These are phyloP conservation scores for Drosophila pegasa DNA, from an alignment of 2,888 invertebrate genomes.

Conservation along the genomic window DNA sequence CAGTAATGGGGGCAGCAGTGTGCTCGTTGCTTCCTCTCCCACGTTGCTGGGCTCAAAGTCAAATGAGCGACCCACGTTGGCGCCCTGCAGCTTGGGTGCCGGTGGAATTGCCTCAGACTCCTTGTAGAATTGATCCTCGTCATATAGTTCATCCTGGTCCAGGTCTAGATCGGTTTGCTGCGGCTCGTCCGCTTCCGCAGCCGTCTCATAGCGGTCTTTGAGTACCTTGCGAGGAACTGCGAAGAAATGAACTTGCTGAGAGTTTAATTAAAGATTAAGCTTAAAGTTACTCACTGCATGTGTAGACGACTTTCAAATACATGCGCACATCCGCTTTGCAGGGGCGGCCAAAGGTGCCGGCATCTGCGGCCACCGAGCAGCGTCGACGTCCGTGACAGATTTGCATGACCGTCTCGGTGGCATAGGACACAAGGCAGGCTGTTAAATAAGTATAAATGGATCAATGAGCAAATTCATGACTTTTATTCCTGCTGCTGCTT, in stretches of 20 bases:
- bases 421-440: slow-evolving; percentile 95
- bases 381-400: slow-evolving; percentile 93
- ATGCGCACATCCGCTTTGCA: slow-evolving; percentile 92
- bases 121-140: slow-evolving; percentile 86
- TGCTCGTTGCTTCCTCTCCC: slow-evolving; percentile 69
- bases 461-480: background rate
- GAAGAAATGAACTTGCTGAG: background rate
- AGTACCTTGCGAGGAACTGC: slow-evolving; percentile 93
- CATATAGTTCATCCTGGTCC: slow-evolving; percentile 86
- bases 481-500: slow-evolving; percentile 51
- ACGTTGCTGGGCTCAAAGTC: slow-evolving; percentile 58
- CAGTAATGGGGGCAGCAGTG: slow-evolving; percentile 79
- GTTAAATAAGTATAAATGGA: background rate
- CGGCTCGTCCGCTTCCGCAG: slow-evolving; percentile 91
- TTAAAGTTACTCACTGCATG: slow-evolving; percentile 89
- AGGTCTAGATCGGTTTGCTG: slow-evolving; percentile 86
- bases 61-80: slow-evolving; percentile 77
- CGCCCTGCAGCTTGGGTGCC: slow-evolving; percentile 85
- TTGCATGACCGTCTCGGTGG: slow-evolving; percentile 96
- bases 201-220: slow-evolving; percentile 92
- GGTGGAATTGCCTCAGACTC: slow-evolving; percentile 87
- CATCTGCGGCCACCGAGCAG: slow-evolving; percentile 92
- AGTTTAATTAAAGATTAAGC: background rate
- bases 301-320: slow-evolving; percentile 94
- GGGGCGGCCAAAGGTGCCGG: slow-evolving; percentile 92